Base-by-base conservation (phyloP, 2,888 invertebrate species). In the Cheilosia soror region DNA sequence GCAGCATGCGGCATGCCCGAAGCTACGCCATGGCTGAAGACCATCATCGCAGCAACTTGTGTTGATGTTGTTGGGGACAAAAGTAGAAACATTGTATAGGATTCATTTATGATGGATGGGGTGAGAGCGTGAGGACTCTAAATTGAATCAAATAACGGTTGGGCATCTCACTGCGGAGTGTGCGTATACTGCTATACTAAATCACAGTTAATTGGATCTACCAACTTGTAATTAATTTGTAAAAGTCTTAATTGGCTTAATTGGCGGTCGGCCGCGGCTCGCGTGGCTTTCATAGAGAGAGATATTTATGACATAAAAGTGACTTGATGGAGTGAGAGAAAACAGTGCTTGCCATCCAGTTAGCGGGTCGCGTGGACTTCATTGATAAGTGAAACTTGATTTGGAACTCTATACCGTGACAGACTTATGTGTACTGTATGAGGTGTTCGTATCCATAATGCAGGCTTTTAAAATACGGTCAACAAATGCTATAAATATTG, bases 181-280 rank as follows among this genome's bases (percentile, higher is more conserved):
- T 20, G 15, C 44, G 15, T n/a, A 15, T 13, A 5, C 44, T 44
- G 44, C 2, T 44, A 6, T 15, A 44, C 58, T 33, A 58, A 57
- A 58, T 58, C 31, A 58, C 58, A 20, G 58, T 58, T 37, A 33
- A n/a, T 37, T 31, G 58, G 33, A 58, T 37, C 5, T 37, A 13
- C 37, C n/a, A 33, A 20, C 11, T 37, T 20, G 68, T 81, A 81
- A 81, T 81, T 85, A 81, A 85, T 85, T 85, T 85, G 85, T 85
- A 62, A 85, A 76, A 85, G 57, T 65, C 84, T 85, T 85, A 85
- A 85, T 85, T 85, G 84, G 84, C 66, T 76, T 85, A 80, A 85
- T 85, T 85, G 84, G 80, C 71, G 42, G 51, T 73, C 37, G 37
- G 11, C 11, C 9, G 69, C 66, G 51, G 63, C 60, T 73, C 58